Conservation (phyloP, 2,797 vertebrate genomes). For the Manis crassicaudata region DNA sequence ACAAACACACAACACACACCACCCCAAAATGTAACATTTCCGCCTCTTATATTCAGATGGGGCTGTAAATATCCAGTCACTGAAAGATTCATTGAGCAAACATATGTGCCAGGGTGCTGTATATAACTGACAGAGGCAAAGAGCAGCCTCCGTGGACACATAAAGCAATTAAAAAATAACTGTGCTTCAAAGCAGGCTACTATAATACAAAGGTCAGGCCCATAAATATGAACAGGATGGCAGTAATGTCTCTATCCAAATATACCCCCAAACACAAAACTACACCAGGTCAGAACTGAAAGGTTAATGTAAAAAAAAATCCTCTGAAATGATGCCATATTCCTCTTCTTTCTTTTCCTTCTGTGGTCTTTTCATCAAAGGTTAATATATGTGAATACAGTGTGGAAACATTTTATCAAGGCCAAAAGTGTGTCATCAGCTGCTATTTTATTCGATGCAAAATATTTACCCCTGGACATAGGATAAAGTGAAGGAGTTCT, state of each 20-base stretch:
- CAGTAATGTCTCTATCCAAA: constrained; percentile 74
- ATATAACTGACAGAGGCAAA: constrained; percentile 77
- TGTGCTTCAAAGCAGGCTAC: constrained; percentile 79
- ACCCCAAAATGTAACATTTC: constrained; percentile 67
- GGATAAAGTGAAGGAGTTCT: constrained; percentile 48
- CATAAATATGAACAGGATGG: constrained; percentile 82
- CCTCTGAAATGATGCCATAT: constrained; percentile 55
- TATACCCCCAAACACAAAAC: constrained; percentile 55
- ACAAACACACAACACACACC: neutral
- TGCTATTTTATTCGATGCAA: constrained; percentile 72
- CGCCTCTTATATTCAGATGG: constrained; percentile 67
- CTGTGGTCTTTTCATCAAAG: constrained; percentile 62
- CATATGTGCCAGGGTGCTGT: constrained; percentile 76
- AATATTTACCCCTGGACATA: constrained; percentile 76
- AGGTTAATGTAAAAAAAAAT: constrained; percentile 70
- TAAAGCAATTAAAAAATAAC: constrained; percentile 87
- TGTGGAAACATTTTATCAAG: constrained; percentile 66
- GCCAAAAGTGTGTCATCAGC: constrained; percentile 65
- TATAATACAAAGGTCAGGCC: constrained; percentile 82
- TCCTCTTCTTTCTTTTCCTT: constrained; percentile 46
- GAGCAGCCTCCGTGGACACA: constrained; percentile 79
- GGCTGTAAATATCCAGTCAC: constrained; percentile 79
- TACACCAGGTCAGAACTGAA: constrained; percentile 70
- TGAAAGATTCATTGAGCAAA: constrained; percentile 84
- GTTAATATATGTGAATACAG: constrained; percentile 77